Conservation (phyloP, 2,888 invertebrate genomes). For the Escarpia spicata region DNA sequence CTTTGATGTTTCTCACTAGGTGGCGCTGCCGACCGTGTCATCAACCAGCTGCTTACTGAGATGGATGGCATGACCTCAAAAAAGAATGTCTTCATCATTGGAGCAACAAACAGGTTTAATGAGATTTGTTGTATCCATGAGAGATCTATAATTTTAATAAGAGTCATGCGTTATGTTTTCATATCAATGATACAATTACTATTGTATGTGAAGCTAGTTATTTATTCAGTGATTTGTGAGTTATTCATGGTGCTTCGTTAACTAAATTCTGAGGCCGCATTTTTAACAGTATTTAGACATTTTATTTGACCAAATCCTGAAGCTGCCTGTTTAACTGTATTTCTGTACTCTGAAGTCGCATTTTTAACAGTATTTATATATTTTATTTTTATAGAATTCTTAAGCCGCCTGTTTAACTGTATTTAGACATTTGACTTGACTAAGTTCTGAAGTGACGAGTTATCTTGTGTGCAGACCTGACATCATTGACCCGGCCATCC, state of each 20-base stretch:
- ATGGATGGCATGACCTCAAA: constrained; percentile 99
- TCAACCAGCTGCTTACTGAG: constrained; percentile 99
- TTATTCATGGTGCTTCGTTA: background rate
- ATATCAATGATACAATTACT: background rate
- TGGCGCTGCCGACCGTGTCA: constrained; percentile 97
- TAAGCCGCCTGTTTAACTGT: background rate
- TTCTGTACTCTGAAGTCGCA: background rate
- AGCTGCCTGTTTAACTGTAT: background rate
- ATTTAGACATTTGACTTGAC: background rate
- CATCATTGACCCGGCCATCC: constrained; percentile 98
- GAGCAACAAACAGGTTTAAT: constrained; percentile 82
- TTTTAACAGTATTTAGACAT: background rate
- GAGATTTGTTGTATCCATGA: background rate
- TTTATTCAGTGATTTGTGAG: background rate
- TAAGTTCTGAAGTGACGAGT: constrained; percentile 33
- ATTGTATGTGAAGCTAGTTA: background rate
- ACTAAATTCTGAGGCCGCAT: background rate
- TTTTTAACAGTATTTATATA: background rate
- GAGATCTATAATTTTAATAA: background rate
- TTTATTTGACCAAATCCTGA: background rate
- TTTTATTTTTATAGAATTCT: background rate
- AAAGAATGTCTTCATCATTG: constrained; percentile 99
- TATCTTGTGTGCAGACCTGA: constrained; percentile 72
- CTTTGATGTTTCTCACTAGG: constrained; percentile 64
- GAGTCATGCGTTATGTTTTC: background rate